Conservation (phyloP, 35 echinoderm and acorn worm genomes). For the Eucidaris tribuloides region DNA sequence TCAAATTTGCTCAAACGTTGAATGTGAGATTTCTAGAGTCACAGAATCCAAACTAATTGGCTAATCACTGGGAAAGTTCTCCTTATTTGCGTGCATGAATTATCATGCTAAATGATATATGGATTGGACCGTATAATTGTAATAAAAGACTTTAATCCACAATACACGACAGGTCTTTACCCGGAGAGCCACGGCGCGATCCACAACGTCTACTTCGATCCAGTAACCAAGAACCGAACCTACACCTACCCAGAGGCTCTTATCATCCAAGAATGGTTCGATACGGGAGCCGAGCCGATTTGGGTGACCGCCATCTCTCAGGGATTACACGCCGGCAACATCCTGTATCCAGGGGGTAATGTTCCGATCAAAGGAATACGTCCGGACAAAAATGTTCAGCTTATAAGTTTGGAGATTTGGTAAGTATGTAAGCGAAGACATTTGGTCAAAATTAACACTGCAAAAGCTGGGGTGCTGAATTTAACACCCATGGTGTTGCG, state of each 20-base stretch:
- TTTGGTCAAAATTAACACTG: no score
- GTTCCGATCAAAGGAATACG: constrained; percentile 64
- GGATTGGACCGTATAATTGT: no score
- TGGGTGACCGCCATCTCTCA: constrained; percentile 67
- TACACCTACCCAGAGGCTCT: constrained; percentile 38
- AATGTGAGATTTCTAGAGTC: no score
- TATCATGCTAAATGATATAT: no score
- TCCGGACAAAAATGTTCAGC: constrained; percentile 39
- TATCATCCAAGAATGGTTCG: constrained; percentile 64
- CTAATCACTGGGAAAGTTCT: no score
- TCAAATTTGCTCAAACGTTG: no score
- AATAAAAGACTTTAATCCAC: no score
- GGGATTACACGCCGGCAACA: constrained; percentile 38
- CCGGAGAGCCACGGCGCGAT: constrained; percentile 72
- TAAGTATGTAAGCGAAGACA: no score
- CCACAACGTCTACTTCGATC: constrained; percentile 69
- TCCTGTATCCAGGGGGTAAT: constrained; percentile 73
- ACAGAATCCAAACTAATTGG: no score
- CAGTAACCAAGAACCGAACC: constrained; percentile 37
- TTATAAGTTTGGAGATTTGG: constrained; percentile 7
- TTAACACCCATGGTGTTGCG: no score
- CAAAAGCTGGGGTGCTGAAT: no score
- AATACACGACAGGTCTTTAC: constrained; percentile 82
- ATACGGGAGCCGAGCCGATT: constrained; percentile 68
- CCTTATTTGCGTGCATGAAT: no score